Evolutionary conservation across 1,140 invertebrate genomes (phyloP).

Genomic region (Plodia interpunctella): DNA sequence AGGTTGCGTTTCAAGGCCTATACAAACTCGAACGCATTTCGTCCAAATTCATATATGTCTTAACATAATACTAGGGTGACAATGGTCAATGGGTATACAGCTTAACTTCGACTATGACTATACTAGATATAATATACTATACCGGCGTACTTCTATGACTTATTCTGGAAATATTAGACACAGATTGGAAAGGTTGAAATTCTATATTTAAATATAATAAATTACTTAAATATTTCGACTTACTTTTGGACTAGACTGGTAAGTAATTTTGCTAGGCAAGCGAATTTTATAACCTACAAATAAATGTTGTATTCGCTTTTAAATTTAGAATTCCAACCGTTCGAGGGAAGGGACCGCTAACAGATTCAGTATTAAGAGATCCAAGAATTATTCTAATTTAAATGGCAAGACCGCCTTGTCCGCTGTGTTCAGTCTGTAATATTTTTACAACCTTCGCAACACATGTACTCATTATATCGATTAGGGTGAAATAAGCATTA

Average conservation of each 20-base stretch:
- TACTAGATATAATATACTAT: background rate
- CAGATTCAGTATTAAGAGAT: constrained; percentile 15
- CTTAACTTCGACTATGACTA: constrained; percentile 15
- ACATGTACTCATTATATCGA: background rate
- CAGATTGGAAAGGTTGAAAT: constrained; percentile 3
- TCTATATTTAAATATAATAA: background rate
- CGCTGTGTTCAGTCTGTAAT: constrained; percentile 5
- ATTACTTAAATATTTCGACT: background rate
- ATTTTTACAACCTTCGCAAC: background rate
- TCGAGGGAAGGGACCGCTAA: constrained; percentile 8
- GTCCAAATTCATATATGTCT: constrained; percentile 25
- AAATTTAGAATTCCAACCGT: constrained; percentile 4
- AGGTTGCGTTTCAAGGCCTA: constrained; percentile 47
- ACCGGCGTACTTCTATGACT: constrained; percentile 16
- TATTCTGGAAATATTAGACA: constrained; percentile 8
- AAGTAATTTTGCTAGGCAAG: background rate
- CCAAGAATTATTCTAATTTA: constrained; percentile 8
- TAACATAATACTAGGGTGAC: constrained; percentile 29
- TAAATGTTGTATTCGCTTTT: background rate
- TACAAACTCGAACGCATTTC: constrained; percentile 23
- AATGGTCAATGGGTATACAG: constrained; percentile 29
- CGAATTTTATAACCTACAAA: background rate
- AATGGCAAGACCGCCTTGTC: constrained; percentile 11
- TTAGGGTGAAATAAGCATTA: too few relatives aligned
- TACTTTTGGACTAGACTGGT: background rate